Evolutionary conservation across 2,888 invertebrate species (phyloP).

Genomic region (Stratiomys singularior): DNA sequence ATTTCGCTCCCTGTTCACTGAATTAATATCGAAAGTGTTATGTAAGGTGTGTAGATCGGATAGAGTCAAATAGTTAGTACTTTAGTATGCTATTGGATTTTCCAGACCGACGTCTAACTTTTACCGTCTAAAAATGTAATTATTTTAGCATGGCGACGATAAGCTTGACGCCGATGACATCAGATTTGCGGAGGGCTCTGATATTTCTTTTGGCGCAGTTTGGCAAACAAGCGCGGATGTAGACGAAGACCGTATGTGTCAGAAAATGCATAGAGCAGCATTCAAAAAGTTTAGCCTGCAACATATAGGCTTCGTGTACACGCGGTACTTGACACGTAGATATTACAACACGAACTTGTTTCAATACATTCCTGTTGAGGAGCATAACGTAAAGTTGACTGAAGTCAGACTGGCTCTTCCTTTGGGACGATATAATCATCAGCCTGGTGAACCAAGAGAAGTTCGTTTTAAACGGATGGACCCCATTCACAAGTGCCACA

Average conservation of each 20-base stretch:
- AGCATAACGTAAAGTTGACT: too few species aligned
- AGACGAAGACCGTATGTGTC: not conserved
- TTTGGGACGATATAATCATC: not conserved
- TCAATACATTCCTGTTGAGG: not conserved
- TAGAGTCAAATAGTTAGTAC: too few species aligned
- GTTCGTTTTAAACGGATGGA: conserved; percentile 22
- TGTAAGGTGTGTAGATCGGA: too few species aligned
- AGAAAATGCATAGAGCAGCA: not conserved
- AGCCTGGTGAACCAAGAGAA: not conserved
- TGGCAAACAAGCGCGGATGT: not conserved
- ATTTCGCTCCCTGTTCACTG: too few species aligned
- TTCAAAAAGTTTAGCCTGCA: conserved; percentile 5
- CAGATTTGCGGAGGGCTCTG: too few species aligned
- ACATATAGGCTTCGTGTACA: not conserved
- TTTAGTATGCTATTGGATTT: too few species aligned
- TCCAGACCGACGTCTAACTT: too few species aligned
- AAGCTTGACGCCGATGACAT: too few species aligned
- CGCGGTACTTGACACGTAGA: not conserved
- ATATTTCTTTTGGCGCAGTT: not conserved
- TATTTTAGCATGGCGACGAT: too few species aligned
- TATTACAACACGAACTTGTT: not conserved
- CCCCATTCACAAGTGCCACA: not conserved
- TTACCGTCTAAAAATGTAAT: not conserved
- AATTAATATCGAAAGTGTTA: too few species aligned
- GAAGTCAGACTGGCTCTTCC: not conserved